phyloP scores from a whole-genome alignment of 2,797 vertebrate genomes.

The Dryobates pubescens region DNA sequence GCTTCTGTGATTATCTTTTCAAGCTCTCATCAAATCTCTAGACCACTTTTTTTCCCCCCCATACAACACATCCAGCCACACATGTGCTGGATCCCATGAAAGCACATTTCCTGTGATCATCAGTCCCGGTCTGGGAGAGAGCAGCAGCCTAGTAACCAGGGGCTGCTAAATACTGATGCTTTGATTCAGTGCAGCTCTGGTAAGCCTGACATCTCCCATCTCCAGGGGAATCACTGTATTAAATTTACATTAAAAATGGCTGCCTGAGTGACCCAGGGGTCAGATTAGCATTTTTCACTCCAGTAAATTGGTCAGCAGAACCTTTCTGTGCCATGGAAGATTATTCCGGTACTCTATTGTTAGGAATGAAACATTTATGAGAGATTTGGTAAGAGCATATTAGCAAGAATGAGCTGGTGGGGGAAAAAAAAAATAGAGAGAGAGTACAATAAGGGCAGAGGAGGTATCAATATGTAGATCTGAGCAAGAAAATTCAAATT shows the following conservation, averaged over 20 bases:
- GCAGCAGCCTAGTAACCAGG: constrained; percentile 33
- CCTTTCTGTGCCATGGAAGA: constrained; percentile 43
- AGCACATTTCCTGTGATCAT: constrained; percentile 11
- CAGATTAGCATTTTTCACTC: constrained; percentile 63
- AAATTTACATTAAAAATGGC: constrained; percentile 61
- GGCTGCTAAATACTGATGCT: constrained; percentile 36
- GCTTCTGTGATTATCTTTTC: neutral
- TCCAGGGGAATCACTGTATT: constrained; percentile 46
- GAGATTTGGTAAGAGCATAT: constrained; percentile 54
- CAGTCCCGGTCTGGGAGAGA: neutral
- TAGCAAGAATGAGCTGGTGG: constrained; percentile 41
- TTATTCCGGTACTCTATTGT: constrained; percentile 52
- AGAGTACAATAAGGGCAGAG: neutral
- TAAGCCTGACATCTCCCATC: constrained; percentile 26
- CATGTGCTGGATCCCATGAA: neutral
- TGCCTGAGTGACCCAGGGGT: constrained; percentile 49
- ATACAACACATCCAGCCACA: neutral
- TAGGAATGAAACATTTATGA: constrained; percentile 68
- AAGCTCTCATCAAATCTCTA: neutral
- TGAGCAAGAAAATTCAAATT: constrained; percentile 9
- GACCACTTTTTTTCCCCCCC: neutral
- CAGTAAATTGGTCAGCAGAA: constrained; percentile 54
- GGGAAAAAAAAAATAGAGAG: neutral
- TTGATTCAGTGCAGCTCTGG: constrained; percentile 6
- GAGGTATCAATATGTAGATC: constrained; percentile 14